A percentile compares a stretch with the other conserved stretches of the same genome.
These are phyloP conservation scores for Phyllotreta cruciferae DNA, from an alignment of 2,888 invertebrate species.

Conservation along the genomic window DNA sequence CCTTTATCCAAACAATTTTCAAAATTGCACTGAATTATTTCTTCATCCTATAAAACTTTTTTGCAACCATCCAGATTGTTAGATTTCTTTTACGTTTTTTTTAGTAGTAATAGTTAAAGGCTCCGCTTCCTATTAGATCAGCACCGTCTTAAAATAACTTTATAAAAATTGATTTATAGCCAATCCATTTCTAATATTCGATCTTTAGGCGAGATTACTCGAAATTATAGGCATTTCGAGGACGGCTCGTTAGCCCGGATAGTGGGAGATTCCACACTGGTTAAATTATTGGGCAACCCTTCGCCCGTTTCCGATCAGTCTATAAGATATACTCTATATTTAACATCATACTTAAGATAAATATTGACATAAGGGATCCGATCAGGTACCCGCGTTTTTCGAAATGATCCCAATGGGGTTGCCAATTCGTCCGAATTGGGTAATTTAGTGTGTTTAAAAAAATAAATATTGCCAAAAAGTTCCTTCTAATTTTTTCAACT, in stretches of 20 bases:
- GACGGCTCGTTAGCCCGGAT: constrained; percentile 32
- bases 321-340: constrained; percentile 34
- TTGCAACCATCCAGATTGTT: constrained; percentile 22
- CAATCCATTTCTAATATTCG: constrained; percentile 38
- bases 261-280: constrained; percentile 37
- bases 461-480: no score
- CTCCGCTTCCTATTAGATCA: constrained; percentile 28
- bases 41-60: constrained; percentile 14
- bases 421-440: no score
- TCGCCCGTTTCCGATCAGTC: constrained; percentile 35
- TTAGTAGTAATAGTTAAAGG: constrained; percentile 29
- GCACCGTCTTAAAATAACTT: constrained; percentile 35
- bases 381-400: constrained; percentile 25
- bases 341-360: constrained; percentile 44
- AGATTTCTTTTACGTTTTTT: constrained; percentile 30
- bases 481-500: no score
- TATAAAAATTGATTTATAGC: constrained; percentile 37
- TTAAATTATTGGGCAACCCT: constrained; percentile 39
- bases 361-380: constrained; percentile 41
- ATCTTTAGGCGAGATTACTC: constrained; percentile 33
- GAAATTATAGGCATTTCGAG: constrained; percentile 36
- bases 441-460: no score
- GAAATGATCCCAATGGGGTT: constrained; percentile 34
- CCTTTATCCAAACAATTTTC: no score
- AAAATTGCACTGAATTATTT: no score